Base-by-base conservation (phyloP, 2,113 vertebrate species). In the Mirounga angustirostris region DNA sequence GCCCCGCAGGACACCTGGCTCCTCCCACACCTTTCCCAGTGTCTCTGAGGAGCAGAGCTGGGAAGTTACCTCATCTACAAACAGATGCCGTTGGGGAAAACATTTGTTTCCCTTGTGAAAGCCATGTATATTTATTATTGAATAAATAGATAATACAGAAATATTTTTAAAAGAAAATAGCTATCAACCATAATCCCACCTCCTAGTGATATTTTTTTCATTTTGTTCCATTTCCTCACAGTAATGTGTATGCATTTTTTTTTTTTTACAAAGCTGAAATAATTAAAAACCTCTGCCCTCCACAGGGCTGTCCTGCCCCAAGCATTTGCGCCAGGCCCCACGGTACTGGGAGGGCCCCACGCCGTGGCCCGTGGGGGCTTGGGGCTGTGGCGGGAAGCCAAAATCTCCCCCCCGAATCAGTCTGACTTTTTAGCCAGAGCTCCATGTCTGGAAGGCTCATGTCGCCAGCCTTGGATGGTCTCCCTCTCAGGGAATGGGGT, bases 381-480 rank as follows among this genome's bases (percentile, higher is more conserved):
- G 19, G 67, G 7, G 22, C 16, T 6, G 4, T 1, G 30, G 16
- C 50, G 1, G 30, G 26, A 43, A 16, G 26, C n/a, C 33, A 8
- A 4, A 3, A 2, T 2, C 2, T 16, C 12, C 24, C 56, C 24
- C n/a, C n/a, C 24, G 16, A 56, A 43, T n/a, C 67, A 0, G 2
- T 6, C 18, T 16, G 56, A 30, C 10, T 30, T 22, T 36, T 26
- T 11, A 74, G 16, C 56, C 58, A 30, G 14, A 22, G 10, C 21
- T 46, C 40, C 4, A 43, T 36, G 22, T 52, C 91, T 24, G 56
- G 28, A 30, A 19, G 30, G 78, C 13, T 8, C 36, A 7, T 1
- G 18, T 13, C 21, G 5, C 5, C 13, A 1, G 73, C 33, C n/a
- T 2, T 18, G 2, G n/a, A 26, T 13, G 3, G n/a, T 16, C 18